Conservation (phyloP, 2,797 vertebrate genomes). For the Phalanger gymnotis region DNA sequence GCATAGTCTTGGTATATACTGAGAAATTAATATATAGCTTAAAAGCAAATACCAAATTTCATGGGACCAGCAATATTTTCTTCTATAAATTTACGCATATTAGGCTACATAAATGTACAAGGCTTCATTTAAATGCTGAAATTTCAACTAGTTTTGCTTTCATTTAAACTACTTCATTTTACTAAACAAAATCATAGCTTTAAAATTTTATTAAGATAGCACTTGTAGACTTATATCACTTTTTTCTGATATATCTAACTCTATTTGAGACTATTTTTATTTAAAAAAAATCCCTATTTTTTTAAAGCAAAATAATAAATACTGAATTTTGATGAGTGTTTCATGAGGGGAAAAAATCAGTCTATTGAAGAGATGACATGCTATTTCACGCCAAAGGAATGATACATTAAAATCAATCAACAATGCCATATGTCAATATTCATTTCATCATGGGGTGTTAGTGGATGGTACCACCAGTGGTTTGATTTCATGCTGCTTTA, state of each 20-base stretch:
- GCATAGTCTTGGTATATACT: not conserved
- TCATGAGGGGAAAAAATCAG: conserved; percentile 56
- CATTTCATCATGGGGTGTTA: conserved; percentile 61
- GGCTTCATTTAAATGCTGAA: not conserved
- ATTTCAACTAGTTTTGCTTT: not conserved
- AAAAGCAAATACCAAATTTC: not conserved
- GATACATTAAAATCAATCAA: conserved; percentile 71
- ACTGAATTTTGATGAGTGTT: conserved; percentile 49
- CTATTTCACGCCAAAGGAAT: conserved; percentile 69
- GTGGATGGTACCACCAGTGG: conserved; percentile 36
- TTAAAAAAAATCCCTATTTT: not conserved
- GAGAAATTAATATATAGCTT: not conserved
- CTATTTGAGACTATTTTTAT: not conserved
- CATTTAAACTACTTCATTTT: not conserved
- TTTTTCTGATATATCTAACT: not conserved
- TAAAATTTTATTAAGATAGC: not conserved
- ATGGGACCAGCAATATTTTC: not conserved
- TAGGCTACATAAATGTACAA: not conserved
- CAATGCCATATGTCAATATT: conserved; percentile 75
- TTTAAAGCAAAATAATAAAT: not conserved
- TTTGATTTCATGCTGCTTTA: conserved; percentile 61
- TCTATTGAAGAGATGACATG: conserved; percentile 58
- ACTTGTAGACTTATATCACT: not conserved
- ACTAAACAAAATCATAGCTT: not conserved
- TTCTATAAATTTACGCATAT: not conserved